Evolutionary conservation across 1,140 invertebrate species (phyloP).

Genomic region (Gonatopus flavifemur): DNA sequence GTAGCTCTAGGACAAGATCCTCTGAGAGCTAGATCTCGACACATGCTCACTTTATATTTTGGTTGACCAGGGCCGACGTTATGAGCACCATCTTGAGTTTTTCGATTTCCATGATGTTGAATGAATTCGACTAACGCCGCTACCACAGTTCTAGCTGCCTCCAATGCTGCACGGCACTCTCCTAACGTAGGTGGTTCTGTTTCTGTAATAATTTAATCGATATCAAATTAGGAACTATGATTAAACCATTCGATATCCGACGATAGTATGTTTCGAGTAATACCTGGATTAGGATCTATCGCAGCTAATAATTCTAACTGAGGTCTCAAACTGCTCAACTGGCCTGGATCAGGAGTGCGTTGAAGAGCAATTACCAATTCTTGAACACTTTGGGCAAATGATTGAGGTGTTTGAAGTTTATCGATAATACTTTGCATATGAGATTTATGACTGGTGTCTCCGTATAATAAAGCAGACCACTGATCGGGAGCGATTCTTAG

Average conservation of each 20-base stretch:
- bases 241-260: conserved; percentile 2
- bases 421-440: conserved; percentile 99
- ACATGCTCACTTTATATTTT: conserved; percentile 91
- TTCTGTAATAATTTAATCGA: conserved; percentile 60
- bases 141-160: conserved; percentile 80
- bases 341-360: conserved; percentile 85
- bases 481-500: conserved; percentile 96
- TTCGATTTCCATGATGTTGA: conserved; percentile 73
- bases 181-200: conserved; percentile 70
- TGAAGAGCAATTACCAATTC: conserved; percentile 91
- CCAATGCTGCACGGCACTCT: conserved; percentile 75
- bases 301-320: conserved; percentile 84
- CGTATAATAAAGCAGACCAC: conserved; percentile 96
- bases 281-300: conserved; percentile 81
- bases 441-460: conserved; percentile 92
- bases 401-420: conserved; percentile 89
- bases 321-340: conserved; percentile 73
- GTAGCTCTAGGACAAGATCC: conserved; percentile 82
- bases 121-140: conserved; percentile 84
- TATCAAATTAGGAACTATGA: neutral
- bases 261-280: conserved; percentile 17
- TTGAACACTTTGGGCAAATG: conserved; percentile 87
- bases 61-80: conserved; percentile 63
- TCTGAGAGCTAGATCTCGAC: conserved; percentile 76
- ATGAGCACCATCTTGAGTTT: conserved; percentile 61